These are phyloP conservation scores for Parnassius glacialis DNA, from an alignment of 2,888 invertebrate species.

Conservation along the genomic window DNA sequence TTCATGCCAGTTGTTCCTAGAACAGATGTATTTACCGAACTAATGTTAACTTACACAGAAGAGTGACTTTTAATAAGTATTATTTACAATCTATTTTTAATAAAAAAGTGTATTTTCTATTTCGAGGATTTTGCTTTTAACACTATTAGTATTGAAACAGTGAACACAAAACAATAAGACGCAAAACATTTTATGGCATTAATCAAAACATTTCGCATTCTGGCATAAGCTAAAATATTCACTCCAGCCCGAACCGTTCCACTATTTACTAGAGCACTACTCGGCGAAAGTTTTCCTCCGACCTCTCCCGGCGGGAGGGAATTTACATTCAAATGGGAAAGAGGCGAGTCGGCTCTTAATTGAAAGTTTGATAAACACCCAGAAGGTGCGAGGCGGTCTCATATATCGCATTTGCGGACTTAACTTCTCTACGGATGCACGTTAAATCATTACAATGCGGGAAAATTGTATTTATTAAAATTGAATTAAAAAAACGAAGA, in stretches of 20 bases:
- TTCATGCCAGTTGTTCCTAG: no score
- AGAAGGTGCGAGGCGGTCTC: constrained; percentile 32
- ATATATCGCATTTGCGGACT: constrained; percentile 24
- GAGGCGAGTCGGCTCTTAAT: constrained; percentile 59
- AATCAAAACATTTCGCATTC: constrained; percentile 21
- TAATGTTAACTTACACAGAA: no score
- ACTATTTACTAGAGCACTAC: constrained; percentile 47
- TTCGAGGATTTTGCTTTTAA: no score
- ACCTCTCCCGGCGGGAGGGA: constrained; percentile 35
- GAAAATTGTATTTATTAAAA: constrained; percentile 12
- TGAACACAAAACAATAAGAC: constrained; percentile 1
- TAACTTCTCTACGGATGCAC: constrained; percentile 18
- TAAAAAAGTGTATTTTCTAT: no score
- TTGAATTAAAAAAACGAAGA: background rate
- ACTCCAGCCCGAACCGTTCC: constrained; percentile 30
- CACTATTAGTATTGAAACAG: background rate
- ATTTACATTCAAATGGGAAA: constrained; percentile 74
- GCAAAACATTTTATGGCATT: constrained; percentile 10
- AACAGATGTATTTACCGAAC: no score
- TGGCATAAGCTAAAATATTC: constrained; percentile 17
- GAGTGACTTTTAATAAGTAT: no score
- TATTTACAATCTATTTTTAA: no score
- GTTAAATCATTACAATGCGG: constrained; percentile 23
- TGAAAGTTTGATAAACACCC: constrained; percentile 67
- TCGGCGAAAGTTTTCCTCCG: constrained; percentile 41